Conservation (phyloP, 2,888 invertebrate species). For the Cordilura impudica region DNA sequence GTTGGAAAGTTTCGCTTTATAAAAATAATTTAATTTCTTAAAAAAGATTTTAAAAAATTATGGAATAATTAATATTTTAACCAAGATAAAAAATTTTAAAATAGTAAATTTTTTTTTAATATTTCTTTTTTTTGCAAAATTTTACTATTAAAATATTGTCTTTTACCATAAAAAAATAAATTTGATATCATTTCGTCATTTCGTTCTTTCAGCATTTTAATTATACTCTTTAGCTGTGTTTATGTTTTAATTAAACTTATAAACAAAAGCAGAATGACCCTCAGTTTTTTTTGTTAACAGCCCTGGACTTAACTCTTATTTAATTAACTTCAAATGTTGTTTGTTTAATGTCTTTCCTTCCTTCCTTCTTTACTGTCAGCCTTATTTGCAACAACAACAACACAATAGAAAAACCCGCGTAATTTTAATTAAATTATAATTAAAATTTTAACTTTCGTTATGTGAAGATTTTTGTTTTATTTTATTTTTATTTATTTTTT, state of each 20-base stretch:
- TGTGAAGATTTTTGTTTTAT: no score
- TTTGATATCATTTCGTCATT: no score
- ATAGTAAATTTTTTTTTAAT: no score
- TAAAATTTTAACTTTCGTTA: slow-evolving; percentile 39
- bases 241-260: slow-evolving; percentile 39
- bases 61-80: no score
- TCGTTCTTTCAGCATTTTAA: neutral
- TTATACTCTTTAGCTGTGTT: slow-evolving; percentile 18
- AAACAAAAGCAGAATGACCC: slow-evolving; percentile 21
- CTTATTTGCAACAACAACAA: neutral
- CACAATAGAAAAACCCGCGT: slow-evolving; percentile 40
- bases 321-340: slow-evolving; percentile 50
- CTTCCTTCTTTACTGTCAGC: neutral
- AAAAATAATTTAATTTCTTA: no score
- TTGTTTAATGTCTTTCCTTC: neutral
- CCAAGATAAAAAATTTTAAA: no score
- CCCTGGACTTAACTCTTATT: slow-evolving; percentile 39
- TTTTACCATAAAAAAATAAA: no score
- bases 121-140: no score
- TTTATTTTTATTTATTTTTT: no score
- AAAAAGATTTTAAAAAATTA: no score
- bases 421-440: slow-evolving; percentile 61
- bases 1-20: no score
- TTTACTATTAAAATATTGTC: no score
- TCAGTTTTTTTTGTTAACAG: neutral